Evolutionary conservation across 2,888 invertebrate species (phyloP).

Genomic region (Lepeophtheirus nordmannii): DNA sequence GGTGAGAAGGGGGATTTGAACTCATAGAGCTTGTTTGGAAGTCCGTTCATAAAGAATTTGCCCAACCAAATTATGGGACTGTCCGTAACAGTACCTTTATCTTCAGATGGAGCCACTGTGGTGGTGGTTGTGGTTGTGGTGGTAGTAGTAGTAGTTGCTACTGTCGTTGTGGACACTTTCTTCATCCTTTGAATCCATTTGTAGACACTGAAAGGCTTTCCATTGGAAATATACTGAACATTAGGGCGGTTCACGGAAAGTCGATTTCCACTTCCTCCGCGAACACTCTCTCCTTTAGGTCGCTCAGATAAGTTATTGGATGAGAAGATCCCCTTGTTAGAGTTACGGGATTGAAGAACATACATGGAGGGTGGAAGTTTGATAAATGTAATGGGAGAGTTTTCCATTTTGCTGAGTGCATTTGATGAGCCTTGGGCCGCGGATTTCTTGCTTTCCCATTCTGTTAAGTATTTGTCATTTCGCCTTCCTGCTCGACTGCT

Average conservation of each 20-base stretch:
- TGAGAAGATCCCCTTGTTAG: neutral
- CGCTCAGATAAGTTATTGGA: neutral
- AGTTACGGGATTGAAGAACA: constrained; percentile 1
- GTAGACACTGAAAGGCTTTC: constrained; percentile 15
- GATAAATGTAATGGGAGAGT: constrained; percentile 21
- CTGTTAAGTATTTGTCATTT: constrained; percentile 9
- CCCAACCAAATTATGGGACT: constrained; percentile 22
- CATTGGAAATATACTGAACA: constrained; percentile 9
- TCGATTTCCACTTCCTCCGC: neutral
- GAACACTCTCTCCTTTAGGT: neutral
- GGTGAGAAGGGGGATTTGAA: constrained; percentile 18
- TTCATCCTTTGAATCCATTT: neutral
- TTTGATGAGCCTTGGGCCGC: neutral
- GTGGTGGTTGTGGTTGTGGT: constrained; percentile 15
- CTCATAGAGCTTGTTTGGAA: constrained; percentile 2
- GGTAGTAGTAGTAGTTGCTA: constrained; percentile 6
- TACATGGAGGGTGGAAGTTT: constrained; percentile 14
- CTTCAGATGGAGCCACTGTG: neutral
- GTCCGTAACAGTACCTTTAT: neutral
- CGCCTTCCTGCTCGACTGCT: constrained; percentile 13
- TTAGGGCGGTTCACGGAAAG: constrained; percentile 1
- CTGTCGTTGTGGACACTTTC: neutral
- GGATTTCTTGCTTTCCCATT: constrained; percentile 6
- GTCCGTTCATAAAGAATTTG: constrained; percentile 15
- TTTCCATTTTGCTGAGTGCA: neutral